These are phyloP conservation scores for Colistium nudipinnis DNA, from an alignment of 2,113 vertebrate species.

Conservation along the genomic window DNA sequence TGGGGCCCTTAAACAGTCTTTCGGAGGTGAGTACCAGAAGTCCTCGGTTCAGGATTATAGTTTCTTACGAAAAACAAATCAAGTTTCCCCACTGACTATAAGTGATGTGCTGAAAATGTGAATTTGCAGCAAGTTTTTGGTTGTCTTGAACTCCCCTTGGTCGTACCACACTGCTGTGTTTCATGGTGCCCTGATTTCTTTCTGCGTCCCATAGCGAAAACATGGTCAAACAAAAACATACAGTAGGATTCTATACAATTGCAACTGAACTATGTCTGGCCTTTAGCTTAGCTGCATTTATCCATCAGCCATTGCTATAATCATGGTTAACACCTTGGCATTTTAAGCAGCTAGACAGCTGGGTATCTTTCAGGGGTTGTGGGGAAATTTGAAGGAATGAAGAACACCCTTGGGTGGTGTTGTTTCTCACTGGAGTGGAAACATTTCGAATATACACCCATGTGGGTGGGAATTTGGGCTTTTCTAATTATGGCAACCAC, in stretches of 20 bases:
- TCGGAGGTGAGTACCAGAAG: slow-evolving; percentile 42
- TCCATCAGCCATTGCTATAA: slow-evolving; percentile 27
- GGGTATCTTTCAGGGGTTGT: slow-evolving; percentile 4
- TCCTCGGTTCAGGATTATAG: slow-evolving; percentile 49
- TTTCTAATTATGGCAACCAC: slow-evolving; percentile 16
- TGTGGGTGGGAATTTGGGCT: slow-evolving; percentile 4
- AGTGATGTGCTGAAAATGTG: slow-evolving; percentile 68
- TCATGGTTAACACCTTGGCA: slow-evolving; percentile 47
- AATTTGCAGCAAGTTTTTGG: slow-evolving; percentile 72
- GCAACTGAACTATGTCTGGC: slow-evolving; percentile 39
- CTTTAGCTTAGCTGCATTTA: slow-evolving; percentile 43
- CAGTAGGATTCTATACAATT: slow-evolving; percentile 63
- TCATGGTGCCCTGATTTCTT: slow-evolving; percentile 58
- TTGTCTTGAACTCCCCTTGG: slow-evolving; percentile 58
- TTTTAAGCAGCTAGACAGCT: slow-evolving; percentile 55
- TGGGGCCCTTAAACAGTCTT: slow-evolving; percentile 45
- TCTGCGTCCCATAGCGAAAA: slow-evolving; percentile 69
- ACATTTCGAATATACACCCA: no score
- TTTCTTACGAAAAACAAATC: slow-evolving; percentile 64
- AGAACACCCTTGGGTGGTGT: slow-evolving; percentile 1
- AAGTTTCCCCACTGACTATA: slow-evolving; percentile 62
- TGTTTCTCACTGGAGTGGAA: slow-evolving; percentile 1
- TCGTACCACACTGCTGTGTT: slow-evolving; percentile 44
- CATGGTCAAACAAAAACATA: slow-evolving; percentile 51
- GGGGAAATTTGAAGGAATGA: slow-evolving; percentile 26